A percentile compares a stretch with the other conserved stretches of the same genome.
phyloP scores from a whole-genome alignment of 2,797 vertebrate species.

The Melanotaenia trifasciata region DNA sequence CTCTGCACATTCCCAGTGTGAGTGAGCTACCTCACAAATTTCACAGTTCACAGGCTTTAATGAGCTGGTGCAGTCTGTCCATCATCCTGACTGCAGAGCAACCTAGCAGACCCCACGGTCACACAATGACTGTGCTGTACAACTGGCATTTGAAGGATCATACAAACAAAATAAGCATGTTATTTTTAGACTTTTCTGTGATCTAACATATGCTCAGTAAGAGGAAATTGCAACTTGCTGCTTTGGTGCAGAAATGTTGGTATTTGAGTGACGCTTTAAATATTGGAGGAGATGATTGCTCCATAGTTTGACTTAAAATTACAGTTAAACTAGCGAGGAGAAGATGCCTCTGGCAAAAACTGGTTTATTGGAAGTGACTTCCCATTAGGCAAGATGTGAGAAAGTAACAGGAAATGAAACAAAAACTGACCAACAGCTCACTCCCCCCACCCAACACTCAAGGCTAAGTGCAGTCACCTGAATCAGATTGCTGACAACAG shows the following conservation, averaged over 20 bases:
- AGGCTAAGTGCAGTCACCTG: constrained; percentile 62
- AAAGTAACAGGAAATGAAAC: constrained; percentile 78
- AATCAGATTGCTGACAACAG: constrained; percentile 51
- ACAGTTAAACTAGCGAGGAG: constrained; percentile 16
- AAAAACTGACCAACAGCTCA: constrained; percentile 46
- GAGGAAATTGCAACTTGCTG: constrained; percentile 16
- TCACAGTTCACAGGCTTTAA: constrained; percentile 76
- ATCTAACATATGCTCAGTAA: constrained; percentile 50
- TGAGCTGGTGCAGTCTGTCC: constrained; percentile 72
- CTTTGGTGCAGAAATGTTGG: constrained; percentile 7
- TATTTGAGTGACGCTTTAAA: constrained; percentile 9
- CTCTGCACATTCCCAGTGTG: constrained; percentile 15
- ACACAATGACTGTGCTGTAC: constrained; percentile 16
- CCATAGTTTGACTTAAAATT: constrained; percentile 33
- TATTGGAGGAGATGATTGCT: constrained; percentile 14
- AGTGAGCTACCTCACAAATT: constrained; percentile 49
- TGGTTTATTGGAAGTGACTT: constrained; percentile 39
- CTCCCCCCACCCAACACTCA: constrained; percentile 41
- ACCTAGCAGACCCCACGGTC: constrained; percentile 48
- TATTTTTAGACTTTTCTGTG: constrained; percentile 57
- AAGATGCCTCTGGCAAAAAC: constrained; percentile 24
- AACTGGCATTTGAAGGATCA: constrained; percentile 42
- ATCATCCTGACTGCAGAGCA: constrained; percentile 62
- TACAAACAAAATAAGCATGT: constrained; percentile 23
- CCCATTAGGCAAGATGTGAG: constrained; percentile 55